A percentile compares a stretch with the other conserved stretches of the same genome.
phyloP scores from a whole-genome alignment of 2,888 invertebrate species.

The Spodoptera picta region DNA sequence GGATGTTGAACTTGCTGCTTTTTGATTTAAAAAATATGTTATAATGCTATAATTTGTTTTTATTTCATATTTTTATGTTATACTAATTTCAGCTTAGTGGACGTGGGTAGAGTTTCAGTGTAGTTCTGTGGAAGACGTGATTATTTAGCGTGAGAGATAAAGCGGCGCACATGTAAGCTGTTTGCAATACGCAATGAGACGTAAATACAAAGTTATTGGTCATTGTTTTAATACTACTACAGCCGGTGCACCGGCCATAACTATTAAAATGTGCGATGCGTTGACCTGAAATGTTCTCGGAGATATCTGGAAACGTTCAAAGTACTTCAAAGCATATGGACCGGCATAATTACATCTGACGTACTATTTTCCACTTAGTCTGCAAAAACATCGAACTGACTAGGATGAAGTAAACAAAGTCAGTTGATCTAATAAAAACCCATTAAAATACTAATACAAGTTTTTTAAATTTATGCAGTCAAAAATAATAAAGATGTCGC shows the following conservation, averaged over 20 bases:
- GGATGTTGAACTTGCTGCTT: slow-evolving; percentile 74
- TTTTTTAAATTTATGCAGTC: too few relatives aligned
- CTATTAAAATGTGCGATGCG: slow-evolving; percentile 79
- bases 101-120: slow-evolving; percentile 29
- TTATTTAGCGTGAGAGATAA: slow-evolving; percentile 63
- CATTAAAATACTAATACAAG: too few relatives aligned
- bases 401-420: too few relatives aligned
- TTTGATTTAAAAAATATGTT: slow-evolving; percentile 63
- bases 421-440: too few relatives aligned
- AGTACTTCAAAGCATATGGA: slow-evolving; percentile 32
- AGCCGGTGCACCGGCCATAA: slow-evolving; percentile 70
- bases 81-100: slow-evolving; percentile 1
- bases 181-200: slow-evolving; percentile 74
- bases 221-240: slow-evolving; percentile 85
- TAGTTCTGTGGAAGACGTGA: slow-evolving; percentile 43
- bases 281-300: slow-evolving; percentile 73
- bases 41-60: slow-evolving; percentile 14
- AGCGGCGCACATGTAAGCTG: slow-evolving; percentile 61
- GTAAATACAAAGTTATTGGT: slow-evolving; percentile 83
- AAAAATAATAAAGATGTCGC: too few relatives aligned
- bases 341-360: slow-evolving; percentile 13
- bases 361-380: slow-evolving; percentile 1
- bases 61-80: slow-evolving; percentile 8
- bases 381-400: too few relatives aligned
- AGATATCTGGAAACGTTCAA: slow-evolving; percentile 56